These are phyloP conservation scores for Trachelus troglodyta DNA, from an alignment of 2,888 invertebrate species.

Conservation along the genomic window DNA sequence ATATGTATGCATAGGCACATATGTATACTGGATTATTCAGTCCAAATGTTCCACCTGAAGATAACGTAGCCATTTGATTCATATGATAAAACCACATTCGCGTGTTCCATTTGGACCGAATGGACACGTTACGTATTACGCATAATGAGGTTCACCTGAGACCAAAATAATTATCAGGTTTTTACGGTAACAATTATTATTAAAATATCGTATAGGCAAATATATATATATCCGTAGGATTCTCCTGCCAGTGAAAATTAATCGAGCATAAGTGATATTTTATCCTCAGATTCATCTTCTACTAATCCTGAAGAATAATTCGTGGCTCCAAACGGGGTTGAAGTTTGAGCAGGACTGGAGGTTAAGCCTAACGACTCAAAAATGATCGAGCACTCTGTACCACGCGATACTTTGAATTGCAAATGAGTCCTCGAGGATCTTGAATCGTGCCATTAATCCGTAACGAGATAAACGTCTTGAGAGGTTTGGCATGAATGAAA, in stretches of 20 bases:
- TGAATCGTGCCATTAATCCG: not conserved
- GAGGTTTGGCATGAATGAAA: not conserved
- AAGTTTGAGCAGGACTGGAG: not conserved
- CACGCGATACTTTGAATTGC: not conserved
- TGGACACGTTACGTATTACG: too few species aligned
- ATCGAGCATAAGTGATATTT: not conserved
- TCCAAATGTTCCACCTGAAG: too few species aligned
- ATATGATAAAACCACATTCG: too few species aligned
- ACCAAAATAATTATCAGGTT: too few species aligned
- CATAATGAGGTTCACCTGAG: too few species aligned
- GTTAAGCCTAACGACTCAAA: not conserved
- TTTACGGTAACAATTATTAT: too few species aligned
- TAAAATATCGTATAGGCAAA: not conserved
- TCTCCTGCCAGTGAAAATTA: not conserved
- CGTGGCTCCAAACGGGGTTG: not conserved
- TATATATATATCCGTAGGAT: constrained; percentile 7
- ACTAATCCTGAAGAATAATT: not conserved
- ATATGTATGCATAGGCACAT: too few species aligned
- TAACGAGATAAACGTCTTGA: not conserved
- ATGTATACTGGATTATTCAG: too few species aligned
- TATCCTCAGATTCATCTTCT: not conserved
- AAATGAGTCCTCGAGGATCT: not conserved
- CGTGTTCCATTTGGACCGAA: too few species aligned
- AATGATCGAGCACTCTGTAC: not conserved
- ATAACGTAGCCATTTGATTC: too few species aligned